Evolutionary conservation across 2,888 invertebrate genomes (phyloP), one percentile per base, ranked within the genome.

Genomic region (Apamea sordens): DNA sequence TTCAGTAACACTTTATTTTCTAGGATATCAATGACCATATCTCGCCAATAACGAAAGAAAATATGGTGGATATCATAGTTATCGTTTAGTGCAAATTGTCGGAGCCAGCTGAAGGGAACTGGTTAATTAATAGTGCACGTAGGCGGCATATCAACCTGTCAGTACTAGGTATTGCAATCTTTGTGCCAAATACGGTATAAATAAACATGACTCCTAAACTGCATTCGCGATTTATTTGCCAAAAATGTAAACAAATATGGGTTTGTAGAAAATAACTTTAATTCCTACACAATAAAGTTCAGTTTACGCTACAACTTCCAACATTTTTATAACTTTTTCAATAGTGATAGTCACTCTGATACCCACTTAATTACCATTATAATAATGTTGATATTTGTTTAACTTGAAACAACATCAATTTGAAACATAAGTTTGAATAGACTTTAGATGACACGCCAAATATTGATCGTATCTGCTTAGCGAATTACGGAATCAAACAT

Each of bases 131-230:
- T 77, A 80, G 79, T 73, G 82, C 77, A 75, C 83, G 86, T 86
- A 80, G 86, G 86, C 86, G 86, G 76, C 50, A 75, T 85, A 85
- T 85, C 83, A 79, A 83, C 79, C 80, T 86, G 88, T 76, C 83
- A 77, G 70, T 88, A 83, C 74, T 82, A 73, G 86, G 87, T 85
- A 87, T 84, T 84, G 85, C 85, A 85, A 80, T 80, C 68, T 80
- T 83, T 86, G 88, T 83, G 83, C 79, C 88, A 82, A 88, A 88
- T 85, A 86, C 82, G 79, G 82, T 82, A 85, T 82, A 77, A 85
- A 85, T 85, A 87, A 79, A 85, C 85, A 87, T 85, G 87, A 84
- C 84, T 87, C 50, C 80, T 73, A 47, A 15, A 47, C 47, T 47
- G 47, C 47, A 47, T 41, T 41, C 41, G 41, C 13, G 3, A 47